Evolutionary conservation across 2,113 vertebrate species (phyloP).

Genomic region (Mola mola): DNA sequence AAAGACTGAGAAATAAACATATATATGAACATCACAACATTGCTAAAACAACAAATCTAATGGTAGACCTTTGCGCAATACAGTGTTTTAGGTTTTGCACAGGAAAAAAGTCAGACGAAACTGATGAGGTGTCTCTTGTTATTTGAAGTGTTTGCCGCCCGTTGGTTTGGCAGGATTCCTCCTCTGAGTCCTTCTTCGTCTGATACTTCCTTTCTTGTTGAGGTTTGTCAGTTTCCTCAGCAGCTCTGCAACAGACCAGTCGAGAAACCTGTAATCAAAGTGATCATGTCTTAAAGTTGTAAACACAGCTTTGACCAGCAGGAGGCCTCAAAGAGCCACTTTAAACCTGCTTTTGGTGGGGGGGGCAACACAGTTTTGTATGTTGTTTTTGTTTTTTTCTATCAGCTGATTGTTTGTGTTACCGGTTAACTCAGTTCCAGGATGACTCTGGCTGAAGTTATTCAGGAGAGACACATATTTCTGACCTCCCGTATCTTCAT

Average conservation of each 20-base stretch:
- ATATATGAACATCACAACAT: too few relatives aligned
- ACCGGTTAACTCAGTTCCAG: slow-evolving; percentile 77
- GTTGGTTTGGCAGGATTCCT: too few relatives aligned
- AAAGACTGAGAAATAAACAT: too few relatives aligned
- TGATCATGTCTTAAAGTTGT: background rate
- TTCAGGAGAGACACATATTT: slow-evolving; percentile 73
- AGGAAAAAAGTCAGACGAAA: too few relatives aligned
- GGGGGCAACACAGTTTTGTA: too few relatives aligned
- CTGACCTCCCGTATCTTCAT: slow-evolving; percentile 45
- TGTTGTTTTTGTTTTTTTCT: too few relatives aligned
- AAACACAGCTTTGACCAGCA: slow-evolving; percentile 18
- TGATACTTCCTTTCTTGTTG: slow-evolving; percentile 40
- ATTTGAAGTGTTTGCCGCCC: slow-evolving; percentile 11
- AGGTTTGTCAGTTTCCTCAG: slow-evolving; percentile 73
- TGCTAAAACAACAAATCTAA: too few relatives aligned
- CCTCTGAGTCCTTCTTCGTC: slow-evolving; percentile 44
- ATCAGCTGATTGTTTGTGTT: slow-evolving; percentile 7
- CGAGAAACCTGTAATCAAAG: background rate
- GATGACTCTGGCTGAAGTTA: slow-evolving; percentile 63
- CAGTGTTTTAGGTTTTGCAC: too few relatives aligned
- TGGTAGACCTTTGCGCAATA: too few relatives aligned
- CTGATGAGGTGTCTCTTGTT: slow-evolving; percentile 7
- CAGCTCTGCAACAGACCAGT: slow-evolving; percentile 53
- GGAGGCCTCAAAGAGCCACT: slow-evolving; percentile 35
- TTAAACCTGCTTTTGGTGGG: too few relatives aligned